A percentile compares a stretch with the other conserved stretches of the same genome.
These are phyloP conservation scores for Coenonympha arcania DNA, from an alignment of 2,888 invertebrate genomes.

Conservation along the genomic window DNA sequence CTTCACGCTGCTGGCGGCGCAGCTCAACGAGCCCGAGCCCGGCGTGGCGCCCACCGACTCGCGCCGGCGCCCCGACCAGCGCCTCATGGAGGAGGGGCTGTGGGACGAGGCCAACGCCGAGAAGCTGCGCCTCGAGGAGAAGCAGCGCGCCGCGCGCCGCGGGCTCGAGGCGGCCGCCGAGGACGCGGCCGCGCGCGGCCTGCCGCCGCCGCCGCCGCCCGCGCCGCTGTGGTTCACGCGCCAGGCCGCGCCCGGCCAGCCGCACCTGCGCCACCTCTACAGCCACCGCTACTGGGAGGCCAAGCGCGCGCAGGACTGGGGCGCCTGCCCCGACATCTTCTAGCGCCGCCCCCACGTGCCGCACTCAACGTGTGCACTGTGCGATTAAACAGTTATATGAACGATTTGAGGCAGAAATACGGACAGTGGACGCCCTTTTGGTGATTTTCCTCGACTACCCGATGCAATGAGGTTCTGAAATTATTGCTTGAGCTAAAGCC, in stretches of 20 bases:
- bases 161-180: conserved; percentile 86
- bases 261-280: conserved; percentile 80
- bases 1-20: conserved; percentile 95
- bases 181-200: conserved; percentile 76
- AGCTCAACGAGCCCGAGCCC: conserved; percentile 95
- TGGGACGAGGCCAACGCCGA: conserved; percentile 94
- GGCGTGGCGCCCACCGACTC: conserved; percentile 97
- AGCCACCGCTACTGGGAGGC: conserved; percentile 94
- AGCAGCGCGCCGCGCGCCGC: conserved; percentile 88
- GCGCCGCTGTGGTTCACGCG: conserved; percentile 91
- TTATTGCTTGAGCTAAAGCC: background rate
- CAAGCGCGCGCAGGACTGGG: conserved; percentile 92
- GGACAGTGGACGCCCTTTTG: background rate
- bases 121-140: conserved; percentile 91
- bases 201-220: conserved; percentile 78
- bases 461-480: background rate
- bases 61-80: conserved; percentile 93
- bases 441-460: background rate
- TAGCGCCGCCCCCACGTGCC: conserved; percentile 45
- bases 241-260: conserved; percentile 76
- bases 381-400: background rate
- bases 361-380: background rate
- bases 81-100: conserved; percentile 94
- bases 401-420: background rate
- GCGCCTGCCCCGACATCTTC: conserved; percentile 92